Conservation (phyloP, 2,888 invertebrate genomes). For the Gonocerus acuteangulatus region DNA sequence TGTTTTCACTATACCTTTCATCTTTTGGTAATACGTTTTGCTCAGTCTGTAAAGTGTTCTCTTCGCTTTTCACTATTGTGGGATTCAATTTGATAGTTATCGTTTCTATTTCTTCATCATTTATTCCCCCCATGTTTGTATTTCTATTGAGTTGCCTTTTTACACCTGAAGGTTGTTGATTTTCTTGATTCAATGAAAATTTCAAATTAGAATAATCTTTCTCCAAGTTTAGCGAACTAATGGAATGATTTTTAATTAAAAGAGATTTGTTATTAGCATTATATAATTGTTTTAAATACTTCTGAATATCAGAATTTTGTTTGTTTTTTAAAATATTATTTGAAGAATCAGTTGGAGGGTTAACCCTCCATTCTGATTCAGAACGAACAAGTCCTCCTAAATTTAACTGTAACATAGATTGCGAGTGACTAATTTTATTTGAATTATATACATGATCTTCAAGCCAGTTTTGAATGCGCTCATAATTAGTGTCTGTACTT, state of each 20-base stretch:
- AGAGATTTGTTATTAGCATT: conserved; percentile 27
- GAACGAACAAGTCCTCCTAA: background rate
- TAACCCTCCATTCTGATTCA: conserved; percentile 15
- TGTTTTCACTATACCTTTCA: too few relatives aligned
- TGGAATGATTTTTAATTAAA: conserved; percentile 14
- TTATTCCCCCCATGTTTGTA: background rate
- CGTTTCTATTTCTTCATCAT: background rate
- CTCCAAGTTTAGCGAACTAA: conserved; percentile 4
- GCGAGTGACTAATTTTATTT: conserved; percentile 23
- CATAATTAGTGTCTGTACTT: conserved; percentile 31
- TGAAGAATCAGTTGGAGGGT: background rate
- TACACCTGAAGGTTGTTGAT: background rate
- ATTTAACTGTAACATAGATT: conserved; percentile 32
- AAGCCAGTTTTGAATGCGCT: conserved; percentile 35
- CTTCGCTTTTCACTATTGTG: conserved; percentile 1
- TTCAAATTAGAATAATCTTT: background rate
- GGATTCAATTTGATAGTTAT: conserved; percentile 18
- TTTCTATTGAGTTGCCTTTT: background rate
- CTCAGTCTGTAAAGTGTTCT: too few relatives aligned
- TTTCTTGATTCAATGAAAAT: background rate
- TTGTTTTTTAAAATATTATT: background rate
- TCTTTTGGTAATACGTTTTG: too few relatives aligned
- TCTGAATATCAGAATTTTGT: conserved; percentile 30
- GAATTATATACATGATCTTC: conserved; percentile 28
- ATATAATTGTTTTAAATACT: conserved; percentile 29